phyloP scores from a whole-genome alignment of 2,888 invertebrate species.

The Thymelicus acteon region DNA sequence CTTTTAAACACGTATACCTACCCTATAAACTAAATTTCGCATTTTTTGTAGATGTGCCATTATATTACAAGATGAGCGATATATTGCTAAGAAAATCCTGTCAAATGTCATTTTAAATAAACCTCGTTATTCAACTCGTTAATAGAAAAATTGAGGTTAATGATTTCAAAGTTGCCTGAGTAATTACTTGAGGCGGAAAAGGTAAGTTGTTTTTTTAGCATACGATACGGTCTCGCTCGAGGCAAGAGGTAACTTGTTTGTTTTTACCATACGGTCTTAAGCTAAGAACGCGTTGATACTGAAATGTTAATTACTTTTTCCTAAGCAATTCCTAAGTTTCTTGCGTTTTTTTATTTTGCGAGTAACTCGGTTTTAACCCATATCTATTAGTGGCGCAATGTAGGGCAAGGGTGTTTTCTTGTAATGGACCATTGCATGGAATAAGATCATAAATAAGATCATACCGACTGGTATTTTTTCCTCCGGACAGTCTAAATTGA shows the following conservation, averaged over 20 bases:
- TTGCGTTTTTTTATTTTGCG: not conserved
- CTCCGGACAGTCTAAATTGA: too few species aligned
- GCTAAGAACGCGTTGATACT: constrained; percentile 18
- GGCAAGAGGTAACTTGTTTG: not conserved
- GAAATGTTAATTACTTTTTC: constrained; percentile 5
- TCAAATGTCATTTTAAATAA: too few species aligned
- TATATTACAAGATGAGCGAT: too few species aligned
- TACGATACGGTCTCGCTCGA: constrained; percentile 13
- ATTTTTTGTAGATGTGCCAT: too few species aligned
- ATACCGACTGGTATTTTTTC: too few species aligned
- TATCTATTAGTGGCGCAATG: not conserved
- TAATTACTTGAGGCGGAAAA: constrained; percentile 19
- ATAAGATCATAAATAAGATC: too few species aligned
- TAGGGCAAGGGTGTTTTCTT: not conserved
- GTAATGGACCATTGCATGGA: too few species aligned
- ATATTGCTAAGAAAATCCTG: too few species aligned
- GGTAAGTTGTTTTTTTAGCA: constrained; percentile 24
- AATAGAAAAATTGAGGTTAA: constrained; percentile 17
- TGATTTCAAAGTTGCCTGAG: constrained; percentile 13
- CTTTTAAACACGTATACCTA: too few species aligned
- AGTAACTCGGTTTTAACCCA: not conserved
- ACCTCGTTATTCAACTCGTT: not conserved
- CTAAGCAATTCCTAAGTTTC: not conserved
- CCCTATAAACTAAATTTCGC: too few species aligned
- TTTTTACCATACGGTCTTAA: not conserved